A percentile compares a stretch with the other conserved stretches of the same genome.
phyloP scores from a whole-genome alignment of 2,888 invertebrate species.

The Polyploca ridens region DNA sequence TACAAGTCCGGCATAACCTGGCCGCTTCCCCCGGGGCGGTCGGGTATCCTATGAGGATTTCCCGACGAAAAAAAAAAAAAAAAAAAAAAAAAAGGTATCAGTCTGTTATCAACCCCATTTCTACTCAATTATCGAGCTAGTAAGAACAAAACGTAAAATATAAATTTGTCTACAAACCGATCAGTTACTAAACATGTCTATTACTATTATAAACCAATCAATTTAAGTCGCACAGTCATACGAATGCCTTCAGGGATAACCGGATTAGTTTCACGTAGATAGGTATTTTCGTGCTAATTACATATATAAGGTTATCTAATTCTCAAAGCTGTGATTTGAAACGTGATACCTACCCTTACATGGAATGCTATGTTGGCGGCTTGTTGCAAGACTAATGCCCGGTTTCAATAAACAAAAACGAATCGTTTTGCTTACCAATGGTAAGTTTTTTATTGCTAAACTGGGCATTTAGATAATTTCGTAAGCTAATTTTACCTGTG shows the following conservation, averaged over 20 bases:
- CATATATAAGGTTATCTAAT: not conserved
- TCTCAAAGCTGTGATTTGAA: constrained; percentile 1
- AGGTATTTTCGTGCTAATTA: not conserved
- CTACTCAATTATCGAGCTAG: not conserved
- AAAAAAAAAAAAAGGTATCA: too few relatives aligned
- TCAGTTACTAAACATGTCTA: not conserved
- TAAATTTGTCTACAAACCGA: not conserved
- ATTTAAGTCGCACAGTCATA: constrained; percentile 9
- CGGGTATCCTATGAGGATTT: too few relatives aligned
- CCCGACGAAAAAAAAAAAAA: too few relatives aligned
- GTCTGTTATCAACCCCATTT: not conserved
- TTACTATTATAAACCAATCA: constrained; percentile 25
- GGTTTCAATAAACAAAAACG: too few relatives aligned
- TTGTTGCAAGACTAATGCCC: not conserved
- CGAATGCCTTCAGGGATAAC: not conserved
- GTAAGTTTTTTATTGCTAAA: too few relatives aligned
- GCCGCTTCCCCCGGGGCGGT: too few relatives aligned
- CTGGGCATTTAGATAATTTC: too few relatives aligned
- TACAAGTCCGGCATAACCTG: too few relatives aligned
- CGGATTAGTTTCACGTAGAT: not conserved
- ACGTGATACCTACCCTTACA: not conserved
- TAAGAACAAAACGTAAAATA: not conserved
- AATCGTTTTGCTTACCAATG: too few relatives aligned
- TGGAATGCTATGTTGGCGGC: not conserved
- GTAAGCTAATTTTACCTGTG: too few relatives aligned